Evolutionary conservation across 1,140 invertebrate species (phyloP).

Genomic region (Drosophila subpulchrella): DNA sequence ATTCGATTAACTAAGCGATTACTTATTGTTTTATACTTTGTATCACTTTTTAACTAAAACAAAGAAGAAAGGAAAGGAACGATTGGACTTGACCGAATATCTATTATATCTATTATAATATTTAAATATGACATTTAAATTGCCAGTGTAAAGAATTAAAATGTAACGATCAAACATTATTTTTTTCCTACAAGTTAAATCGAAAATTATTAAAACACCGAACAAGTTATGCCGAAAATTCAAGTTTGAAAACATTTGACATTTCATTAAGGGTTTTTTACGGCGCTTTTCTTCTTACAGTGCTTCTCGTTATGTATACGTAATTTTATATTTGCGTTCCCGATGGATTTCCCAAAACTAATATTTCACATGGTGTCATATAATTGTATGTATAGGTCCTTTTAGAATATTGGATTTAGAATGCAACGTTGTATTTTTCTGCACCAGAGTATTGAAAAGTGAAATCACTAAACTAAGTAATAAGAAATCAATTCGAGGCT

Average conservation of each 20-base stretch:
- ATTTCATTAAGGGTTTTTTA: no score
- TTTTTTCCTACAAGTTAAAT: no score
- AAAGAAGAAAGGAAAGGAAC: neutral
- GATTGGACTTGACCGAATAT: slow-evolving; percentile 4
- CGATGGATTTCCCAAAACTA: neutral
- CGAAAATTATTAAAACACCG: no score
- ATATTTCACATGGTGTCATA: neutral
- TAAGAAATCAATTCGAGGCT: slow-evolving; percentile 25
- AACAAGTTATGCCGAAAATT: no score
- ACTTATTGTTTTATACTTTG: no score
- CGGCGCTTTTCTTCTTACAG: no score
- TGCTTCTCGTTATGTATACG: neutral
- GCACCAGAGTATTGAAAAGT: slow-evolving; percentile 28
- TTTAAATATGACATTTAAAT: neutral
- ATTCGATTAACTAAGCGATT: no score
- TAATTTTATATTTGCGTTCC: neutral
- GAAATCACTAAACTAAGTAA: slow-evolving; percentile 10
- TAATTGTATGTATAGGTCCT: slow-evolving; percentile 10
- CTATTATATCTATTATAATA: slow-evolving; percentile 26
- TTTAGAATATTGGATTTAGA: slow-evolving; percentile 25
- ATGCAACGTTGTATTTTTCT: slow-evolving; percentile 48
- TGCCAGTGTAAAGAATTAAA: no score
- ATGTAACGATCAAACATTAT: no score
- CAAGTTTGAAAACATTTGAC: no score
- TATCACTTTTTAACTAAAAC: neutral